Conservation (phyloP, 92 coral and sea anemone species). For the Anthopleura xanthogrammica region DNA sequence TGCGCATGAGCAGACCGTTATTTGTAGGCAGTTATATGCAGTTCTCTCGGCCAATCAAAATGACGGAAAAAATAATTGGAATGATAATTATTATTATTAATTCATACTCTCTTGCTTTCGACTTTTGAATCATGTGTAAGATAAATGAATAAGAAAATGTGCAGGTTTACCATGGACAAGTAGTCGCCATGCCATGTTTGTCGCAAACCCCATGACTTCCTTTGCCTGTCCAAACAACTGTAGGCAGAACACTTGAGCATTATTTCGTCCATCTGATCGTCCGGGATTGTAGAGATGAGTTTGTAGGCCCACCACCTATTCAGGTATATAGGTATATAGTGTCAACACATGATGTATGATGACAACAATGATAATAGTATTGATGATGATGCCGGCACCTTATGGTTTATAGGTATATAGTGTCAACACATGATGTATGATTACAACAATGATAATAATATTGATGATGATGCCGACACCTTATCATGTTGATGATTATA, state of each 20-base stretch:
- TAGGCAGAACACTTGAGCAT: conserved; percentile 86
- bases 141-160: background rate
- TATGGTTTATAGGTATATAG: too few relatives aligned
- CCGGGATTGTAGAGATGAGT: conserved; percentile 81
- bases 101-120: too few relatives aligned
- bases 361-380: too few relatives aligned
- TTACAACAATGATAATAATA: too few relatives aligned
- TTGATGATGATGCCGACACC: background rate
- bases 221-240: conserved; percentile 78
- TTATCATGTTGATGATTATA: background rate
- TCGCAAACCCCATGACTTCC: conserved; percentile 82
- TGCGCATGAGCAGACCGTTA: too few relatives aligned
- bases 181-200: conserved; percentile 95
- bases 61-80: too few relatives aligned
- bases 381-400: background rate
- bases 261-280: conserved; percentile 79
- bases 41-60: too few relatives aligned
- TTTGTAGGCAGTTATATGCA: too few relatives aligned
- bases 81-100: too few relatives aligned
- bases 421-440: too few relatives aligned
- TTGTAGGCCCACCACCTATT: conserved; percentile 93
- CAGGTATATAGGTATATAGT: too few relatives aligned
- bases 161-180: conserved; percentile 53
- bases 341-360: too few relatives aligned
- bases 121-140: background rate